Percentiles rank a stretch among this genome's conserved stretches.
These are phyloP conservation scores for Marmota flaviventris DNA, from an alignment of 2,113 vertebrate genomes.

Conservation along the genomic window DNA sequence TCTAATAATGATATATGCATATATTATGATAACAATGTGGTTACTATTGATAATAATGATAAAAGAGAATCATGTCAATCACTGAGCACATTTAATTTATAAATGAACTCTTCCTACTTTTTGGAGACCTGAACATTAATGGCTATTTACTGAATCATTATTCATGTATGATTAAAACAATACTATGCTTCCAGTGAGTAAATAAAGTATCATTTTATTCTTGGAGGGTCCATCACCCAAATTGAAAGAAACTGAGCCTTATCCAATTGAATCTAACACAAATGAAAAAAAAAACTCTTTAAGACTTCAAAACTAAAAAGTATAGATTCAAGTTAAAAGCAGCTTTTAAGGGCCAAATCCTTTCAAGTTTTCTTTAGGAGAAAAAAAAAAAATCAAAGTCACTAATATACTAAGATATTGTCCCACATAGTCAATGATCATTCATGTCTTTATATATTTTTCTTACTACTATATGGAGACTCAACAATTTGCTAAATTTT, in stretches of 20 bases:
- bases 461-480: constrained; percentile 2
- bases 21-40: neutral
- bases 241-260: constrained; percentile 71
- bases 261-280: constrained; percentile 75
- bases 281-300: constrained; percentile 49
- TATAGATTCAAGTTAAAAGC: constrained; percentile 70
- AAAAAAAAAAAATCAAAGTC: constrained; percentile 62
- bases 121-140: neutral
- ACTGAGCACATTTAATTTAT: neutral
- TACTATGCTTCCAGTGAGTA: constrained; percentile 70
- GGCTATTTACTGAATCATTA: constrained; percentile 64
- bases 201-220: constrained; percentile 81
- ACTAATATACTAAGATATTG: constrained; percentile 45
- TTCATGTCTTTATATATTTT: constrained; percentile 55
- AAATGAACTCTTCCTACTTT: neutral
- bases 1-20: neutral
- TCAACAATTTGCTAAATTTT: constrained; percentile 36
- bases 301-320: constrained; percentile 74
- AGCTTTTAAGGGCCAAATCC: constrained; percentile 41
- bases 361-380: constrained; percentile 59
- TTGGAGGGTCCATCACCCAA: constrained; percentile 68
- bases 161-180: constrained; percentile 84
- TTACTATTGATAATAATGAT: neutral
- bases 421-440: constrained; percentile 20
- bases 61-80: neutral